A percentile compares a stretch with the other conserved stretches of the same genome.
Evolutionary conservation across 2,113 vertebrate genomes (phyloP).

Genomic region (Myotis yumanensis): DNA sequence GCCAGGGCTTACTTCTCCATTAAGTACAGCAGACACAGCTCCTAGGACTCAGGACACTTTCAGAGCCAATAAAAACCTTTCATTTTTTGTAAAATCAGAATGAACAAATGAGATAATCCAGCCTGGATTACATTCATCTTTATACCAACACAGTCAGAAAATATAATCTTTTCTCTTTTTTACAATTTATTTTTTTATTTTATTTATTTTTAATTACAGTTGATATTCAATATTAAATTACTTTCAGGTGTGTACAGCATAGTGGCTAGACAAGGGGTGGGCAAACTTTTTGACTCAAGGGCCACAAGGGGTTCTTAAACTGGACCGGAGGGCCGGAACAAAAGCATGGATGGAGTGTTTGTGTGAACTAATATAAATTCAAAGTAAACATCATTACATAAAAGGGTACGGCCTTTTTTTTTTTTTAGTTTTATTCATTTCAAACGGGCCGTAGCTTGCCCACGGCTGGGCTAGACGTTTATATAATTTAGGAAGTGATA

Average conservation of each 20-base stretch:
- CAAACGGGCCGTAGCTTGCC: no score
- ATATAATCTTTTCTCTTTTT: neutral
- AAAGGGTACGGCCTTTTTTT: no score
- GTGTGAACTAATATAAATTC: no score
- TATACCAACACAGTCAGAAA: neutral
- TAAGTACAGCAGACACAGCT: neutral
- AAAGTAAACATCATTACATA: no score
- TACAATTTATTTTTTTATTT: neutral
- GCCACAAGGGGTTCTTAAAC: no score
- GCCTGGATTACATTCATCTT: neutral
- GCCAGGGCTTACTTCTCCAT: rapidly evolving
- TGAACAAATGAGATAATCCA: neutral
- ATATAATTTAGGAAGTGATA: neutral
- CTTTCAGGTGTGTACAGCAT: neutral
- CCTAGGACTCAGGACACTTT: neutral
- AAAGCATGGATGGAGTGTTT: no score
- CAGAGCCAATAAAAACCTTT: neutral
- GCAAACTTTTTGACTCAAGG: no score
- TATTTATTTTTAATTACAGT: neutral
- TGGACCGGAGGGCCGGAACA: no score
- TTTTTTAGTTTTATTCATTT: no score
- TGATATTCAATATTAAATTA: neutral
- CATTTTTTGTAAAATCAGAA: neutral
- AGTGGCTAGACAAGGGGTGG: no score
- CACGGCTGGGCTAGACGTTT: neutral